Conservation (phyloP, 2,113 vertebrate genomes). For the Anoura caudifer region DNA sequence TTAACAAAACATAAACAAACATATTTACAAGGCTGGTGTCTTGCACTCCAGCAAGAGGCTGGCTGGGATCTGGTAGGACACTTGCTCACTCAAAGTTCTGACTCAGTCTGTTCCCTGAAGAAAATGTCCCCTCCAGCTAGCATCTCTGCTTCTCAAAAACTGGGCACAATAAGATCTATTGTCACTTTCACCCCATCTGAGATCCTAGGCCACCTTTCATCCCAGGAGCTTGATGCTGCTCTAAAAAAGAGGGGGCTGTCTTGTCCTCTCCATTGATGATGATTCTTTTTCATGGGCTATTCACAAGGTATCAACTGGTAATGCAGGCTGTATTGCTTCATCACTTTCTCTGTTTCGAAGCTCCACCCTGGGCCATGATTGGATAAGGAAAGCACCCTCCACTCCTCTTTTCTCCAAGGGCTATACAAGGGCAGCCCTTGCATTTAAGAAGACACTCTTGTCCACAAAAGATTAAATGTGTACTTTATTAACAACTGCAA, state of each 20-base stretch:
- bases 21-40: not conserved
- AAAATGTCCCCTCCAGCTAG: not conserved
- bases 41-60: not conserved
- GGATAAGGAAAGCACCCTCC: not conserved
- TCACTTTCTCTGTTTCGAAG: not conserved
- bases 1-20: not conserved
- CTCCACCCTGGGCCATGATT: not conserved
- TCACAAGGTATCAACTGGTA: not conserved
- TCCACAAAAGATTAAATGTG: not conserved
- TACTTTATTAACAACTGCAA: not conserved
- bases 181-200: not conserved
- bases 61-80: not conserved
- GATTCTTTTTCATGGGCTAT: slow-evolving; percentile 5
- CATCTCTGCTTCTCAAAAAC: not conserved
- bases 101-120: not conserved
- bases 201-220: not conserved
- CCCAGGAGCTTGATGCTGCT: not conserved
- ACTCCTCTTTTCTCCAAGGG: not conserved
- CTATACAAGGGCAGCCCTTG: not conserved
- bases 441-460: not conserved
- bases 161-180: not conserved
- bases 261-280: not conserved
- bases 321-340: not conserved
- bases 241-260: not conserved
- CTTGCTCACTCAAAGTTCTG: not conserved